Base-by-base conservation (phyloP, 2,888 invertebrate genomes). In the Nipponacmea schrenckii region DNA sequence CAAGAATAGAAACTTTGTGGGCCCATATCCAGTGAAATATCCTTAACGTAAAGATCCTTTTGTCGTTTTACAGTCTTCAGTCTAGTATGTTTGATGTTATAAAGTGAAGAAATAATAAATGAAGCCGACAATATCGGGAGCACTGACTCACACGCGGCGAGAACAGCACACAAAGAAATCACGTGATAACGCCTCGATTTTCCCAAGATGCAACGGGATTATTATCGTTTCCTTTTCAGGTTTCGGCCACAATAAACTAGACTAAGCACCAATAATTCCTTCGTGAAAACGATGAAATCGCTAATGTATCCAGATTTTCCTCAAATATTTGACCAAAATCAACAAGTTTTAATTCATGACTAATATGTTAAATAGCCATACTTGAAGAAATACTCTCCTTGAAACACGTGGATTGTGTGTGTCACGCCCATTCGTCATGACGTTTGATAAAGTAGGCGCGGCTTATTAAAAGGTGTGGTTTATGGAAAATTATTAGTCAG, bases 61-160 rank as follows among this genome's bases (percentile, higher is more conserved):
- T 17, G 27, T 20, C 62, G 46, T 27, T 27, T 44, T 20, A 1
- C 39, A 39, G 39, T 69, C 27, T 39, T 39, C 39, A 7, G 39
- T 39, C 39, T 39, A 39, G 39, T 39, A 39, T 39, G 39, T 39
- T 39, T 39, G 39, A 39, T 39, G 39, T 39, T 39, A 39, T 39
- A 39, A 39, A 39, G 39, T 39, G 39, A 39, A 39, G 39, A 39
- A 39, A 39, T 39, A 39, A 45, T 26, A 48, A 56, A 67, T 50
- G 56, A 71, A 62, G 50, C 27, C 44, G 56, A 65, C 50, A 48
- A 8, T 39, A 63, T 62, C 68, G 68, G 75, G 74, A 70, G 78
- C 76, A 76, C 84, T 82, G 83, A 85, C 86, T 86, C 86, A 86
- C 86, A 86, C 83, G 85, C 83, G 83, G 83, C 82, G 85, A 84